Evolutionary conservation across 2,797 vertebrate genomes (phyloP), one percentile per base, ranked within the genome.

Genomic region (Crocodylus rhombifer): DNA sequence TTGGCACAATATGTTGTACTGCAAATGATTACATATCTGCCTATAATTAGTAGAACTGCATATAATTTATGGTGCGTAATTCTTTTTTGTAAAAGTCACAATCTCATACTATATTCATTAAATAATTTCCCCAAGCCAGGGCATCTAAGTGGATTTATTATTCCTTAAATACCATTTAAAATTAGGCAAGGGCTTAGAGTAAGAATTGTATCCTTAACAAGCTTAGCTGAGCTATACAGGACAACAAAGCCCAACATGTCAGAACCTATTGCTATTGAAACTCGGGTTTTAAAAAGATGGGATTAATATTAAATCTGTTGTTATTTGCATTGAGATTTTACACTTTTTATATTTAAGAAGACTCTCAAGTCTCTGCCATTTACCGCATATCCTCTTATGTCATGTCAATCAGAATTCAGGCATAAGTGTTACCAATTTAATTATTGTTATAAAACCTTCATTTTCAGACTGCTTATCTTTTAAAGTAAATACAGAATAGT

Each of bases 291-390:
- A 80, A 95, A 90, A 91, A 82, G 33, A 80, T 73, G 15, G 73
- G 84, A 96, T 96, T 97, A 95, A 88, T 93, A 94, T n/a, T 76
- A 92, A 95, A 90, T 82, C 90, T 87, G 75, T 89, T 97, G 80
- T 93, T 95, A 90, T 86, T 94, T 95, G 77, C 81, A 80, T 42
- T 94, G 80, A 92, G 82, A 85, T 95, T 95, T 95, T 88, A 69
- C 18, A 67, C 57, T 88, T 77, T 33, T 82, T 92, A 28, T 74
- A 76, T 91, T 89, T 92, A 86, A 90, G 64, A 89, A 67, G 26
- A 5, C 26, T 96, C 93, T 94, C 85, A 90, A 94, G 56, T 84
- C n/a, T 94, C 69, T 86, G 23, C 61, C 62, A 92, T 95, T 96
- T 84, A 82, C 25, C 80, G 55, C 51, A 63, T 95, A 92, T 94